Conservation (phyloP, 2,888 invertebrate species). For the Arge pagana region DNA sequence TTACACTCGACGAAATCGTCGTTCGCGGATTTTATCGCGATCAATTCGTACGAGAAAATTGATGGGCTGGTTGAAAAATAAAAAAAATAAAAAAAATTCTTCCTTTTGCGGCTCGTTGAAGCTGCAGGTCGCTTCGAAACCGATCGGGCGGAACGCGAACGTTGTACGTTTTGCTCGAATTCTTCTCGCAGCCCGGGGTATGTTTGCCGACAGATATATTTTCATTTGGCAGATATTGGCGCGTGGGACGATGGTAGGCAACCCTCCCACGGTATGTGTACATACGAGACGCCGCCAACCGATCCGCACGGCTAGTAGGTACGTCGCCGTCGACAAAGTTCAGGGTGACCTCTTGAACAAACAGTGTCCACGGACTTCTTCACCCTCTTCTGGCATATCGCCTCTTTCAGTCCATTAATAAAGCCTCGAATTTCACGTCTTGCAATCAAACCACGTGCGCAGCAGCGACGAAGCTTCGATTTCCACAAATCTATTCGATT, state of each 20-base stretch:
- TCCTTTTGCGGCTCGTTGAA: too few species aligned
- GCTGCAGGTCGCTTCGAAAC: too few species aligned
- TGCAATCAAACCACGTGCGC: neutral
- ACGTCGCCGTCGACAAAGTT: conserved; percentile 9
- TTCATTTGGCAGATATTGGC: conserved; percentile 58
- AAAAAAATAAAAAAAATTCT: conserved; percentile 34
- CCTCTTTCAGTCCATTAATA: conserved; percentile 51
- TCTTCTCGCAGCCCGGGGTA: conserved; percentile 36
- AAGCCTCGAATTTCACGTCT: conserved; percentile 53
- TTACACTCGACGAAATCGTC: too few species aligned
- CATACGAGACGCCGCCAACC: conserved; percentile 16
- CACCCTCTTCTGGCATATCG: conserved; percentile 25
- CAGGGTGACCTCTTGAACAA: conserved; percentile 38
- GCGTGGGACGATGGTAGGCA: conserved; percentile 43
- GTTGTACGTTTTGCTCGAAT: too few species aligned
- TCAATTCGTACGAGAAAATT: conserved; percentile 2
- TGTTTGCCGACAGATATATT: conserved; percentile 58
- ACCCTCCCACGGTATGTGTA: conserved; percentile 13
- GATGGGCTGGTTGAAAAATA: conserved; percentile 5
- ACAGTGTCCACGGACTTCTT: conserved; percentile 33
- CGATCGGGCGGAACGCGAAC: too few species aligned
- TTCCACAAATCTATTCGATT: too few species aligned
- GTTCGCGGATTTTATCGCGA: too few species aligned
- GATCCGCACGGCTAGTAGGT: conserved; percentile 10
- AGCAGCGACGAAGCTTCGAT: too few species aligned